Percentiles rank a stretch among this genome's conserved stretches.
phyloP scores from a whole-genome alignment of 2,113 vertebrate species.

The Ibidorhyncha struthersii region DNA sequence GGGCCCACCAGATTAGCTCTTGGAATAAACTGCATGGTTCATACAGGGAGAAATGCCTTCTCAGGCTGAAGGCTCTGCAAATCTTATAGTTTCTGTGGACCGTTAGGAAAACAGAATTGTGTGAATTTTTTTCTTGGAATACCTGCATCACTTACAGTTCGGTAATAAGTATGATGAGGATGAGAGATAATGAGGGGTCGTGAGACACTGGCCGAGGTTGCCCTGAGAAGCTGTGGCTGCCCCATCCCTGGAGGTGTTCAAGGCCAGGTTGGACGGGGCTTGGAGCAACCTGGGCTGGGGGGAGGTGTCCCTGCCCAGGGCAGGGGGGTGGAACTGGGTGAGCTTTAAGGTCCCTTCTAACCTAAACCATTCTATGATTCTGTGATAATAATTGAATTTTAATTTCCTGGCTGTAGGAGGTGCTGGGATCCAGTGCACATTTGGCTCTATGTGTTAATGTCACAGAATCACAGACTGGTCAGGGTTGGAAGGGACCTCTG shows the following conservation, averaged over 20 bases:
- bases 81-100: background rate
- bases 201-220: background rate
- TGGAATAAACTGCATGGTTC: background rate
- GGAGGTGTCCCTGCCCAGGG: background rate
- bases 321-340: background rate
- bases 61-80: background rate
- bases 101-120: background rate
- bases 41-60: background rate
- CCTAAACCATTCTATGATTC: background rate
- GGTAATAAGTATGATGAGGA: background rate
- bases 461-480: too few relatives aligned
- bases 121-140: background rate
- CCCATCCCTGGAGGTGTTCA: background rate
- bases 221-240: background rate
- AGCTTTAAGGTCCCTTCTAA: background rate
- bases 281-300: background rate
- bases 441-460: background rate
- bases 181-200: background rate
- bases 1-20: background rate
- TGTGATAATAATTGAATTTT: background rate
- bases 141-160: background rate
- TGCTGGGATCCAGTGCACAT: background rate
- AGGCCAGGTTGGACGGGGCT: background rate
- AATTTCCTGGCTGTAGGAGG: background rate
- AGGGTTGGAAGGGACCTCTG: too few relatives aligned